These are phyloP conservation scores for Heliconius congener DNA, from an alignment of 1,140 invertebrate species.

Conservation along the genomic window DNA sequence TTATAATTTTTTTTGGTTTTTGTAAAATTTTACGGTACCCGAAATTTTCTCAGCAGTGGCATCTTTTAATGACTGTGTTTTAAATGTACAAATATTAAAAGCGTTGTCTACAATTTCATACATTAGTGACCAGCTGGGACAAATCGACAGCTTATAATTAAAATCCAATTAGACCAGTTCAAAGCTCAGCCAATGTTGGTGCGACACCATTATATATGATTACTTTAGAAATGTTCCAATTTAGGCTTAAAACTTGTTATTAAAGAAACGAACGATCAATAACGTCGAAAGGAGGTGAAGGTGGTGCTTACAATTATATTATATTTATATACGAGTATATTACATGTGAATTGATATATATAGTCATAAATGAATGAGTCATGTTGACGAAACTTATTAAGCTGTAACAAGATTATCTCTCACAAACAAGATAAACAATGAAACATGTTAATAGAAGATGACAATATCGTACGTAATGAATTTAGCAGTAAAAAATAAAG, in stretches of 20 bases:
- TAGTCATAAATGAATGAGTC: not conserved
- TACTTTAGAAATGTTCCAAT: conserved; percentile 30
- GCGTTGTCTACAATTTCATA: not conserved
- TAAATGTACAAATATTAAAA: not conserved
- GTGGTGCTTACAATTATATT: not conserved
- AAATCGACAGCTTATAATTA: conserved; percentile 28
- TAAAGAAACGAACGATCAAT: conserved; percentile 21
- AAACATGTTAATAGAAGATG: not conserved
- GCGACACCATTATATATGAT: conserved; percentile 19
- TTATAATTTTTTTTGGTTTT: too few species aligned
- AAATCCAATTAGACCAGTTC: conserved; percentile 29
- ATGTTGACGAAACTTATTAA: not conserved
- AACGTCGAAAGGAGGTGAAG: conserved; percentile 31
- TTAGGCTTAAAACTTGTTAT: conserved; percentile 24
- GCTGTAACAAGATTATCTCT: not conserved
- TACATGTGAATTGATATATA: not conserved
- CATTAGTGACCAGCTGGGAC: conserved; percentile 10
- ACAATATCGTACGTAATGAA: too few species aligned
- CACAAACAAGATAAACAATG: not conserved
- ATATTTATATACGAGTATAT: not conserved
- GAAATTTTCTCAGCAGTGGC: not conserved
- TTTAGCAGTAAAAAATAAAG: too few species aligned
- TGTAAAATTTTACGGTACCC: not conserved
- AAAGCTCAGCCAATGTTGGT: conserved; percentile 25
- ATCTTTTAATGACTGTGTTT: not conserved